These are phyloP conservation scores for Serripes groenlandicus DNA, from an alignment of 2,888 invertebrate species.

Conservation along the genomic window DNA sequence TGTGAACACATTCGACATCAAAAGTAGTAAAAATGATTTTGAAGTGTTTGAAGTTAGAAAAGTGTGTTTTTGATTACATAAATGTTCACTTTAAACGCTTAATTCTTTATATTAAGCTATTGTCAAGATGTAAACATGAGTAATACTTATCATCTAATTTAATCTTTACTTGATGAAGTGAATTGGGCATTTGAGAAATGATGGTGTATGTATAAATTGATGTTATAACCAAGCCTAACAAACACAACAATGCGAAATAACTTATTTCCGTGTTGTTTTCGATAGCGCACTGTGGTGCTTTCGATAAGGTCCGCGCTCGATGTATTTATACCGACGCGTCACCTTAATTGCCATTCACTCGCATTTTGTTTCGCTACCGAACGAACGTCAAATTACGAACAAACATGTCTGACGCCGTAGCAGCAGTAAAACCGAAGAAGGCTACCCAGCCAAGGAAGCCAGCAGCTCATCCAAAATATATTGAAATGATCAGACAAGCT, in stretches of 20 bases:
- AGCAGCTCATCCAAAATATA: slow-evolving; percentile 85
- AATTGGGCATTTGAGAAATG: not conserved
- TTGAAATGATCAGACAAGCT: slow-evolving; percentile 86
- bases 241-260: slow-evolving; percentile 67
- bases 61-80: slow-evolving; percentile 35
- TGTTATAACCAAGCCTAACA: slow-evolving; percentile 54
- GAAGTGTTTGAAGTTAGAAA: slow-evolving; percentile 41
- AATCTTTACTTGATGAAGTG: slow-evolving; percentile 10
- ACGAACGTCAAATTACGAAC: not conserved
- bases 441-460: slow-evolving; percentile 79
- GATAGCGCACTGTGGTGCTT: slow-evolving; percentile 67
- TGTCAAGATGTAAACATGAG: not conserved
- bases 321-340: slow-evolving; percentile 49
- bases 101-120: slow-evolving; percentile 28
- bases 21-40: slow-evolving; percentile 6
- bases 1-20: not conserved
- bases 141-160: slow-evolving; percentile 45
- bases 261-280: slow-evolving; percentile 41
- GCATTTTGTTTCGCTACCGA: not conserved
- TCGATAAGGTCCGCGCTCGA: slow-evolving; percentile 74
- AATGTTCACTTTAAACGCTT: slow-evolving; percentile 49
- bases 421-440: slow-evolving; percentile 69
- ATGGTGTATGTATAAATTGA: slow-evolving; percentile 4
- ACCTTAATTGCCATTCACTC: not conserved
- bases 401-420: slow-evolving; percentile 49